A percentile compares a stretch with the other conserved stretches of the same genome.
Conservation (phyloP, 2,113 vertebrate genomes). For the Pogonocichla stellata region DNA sequence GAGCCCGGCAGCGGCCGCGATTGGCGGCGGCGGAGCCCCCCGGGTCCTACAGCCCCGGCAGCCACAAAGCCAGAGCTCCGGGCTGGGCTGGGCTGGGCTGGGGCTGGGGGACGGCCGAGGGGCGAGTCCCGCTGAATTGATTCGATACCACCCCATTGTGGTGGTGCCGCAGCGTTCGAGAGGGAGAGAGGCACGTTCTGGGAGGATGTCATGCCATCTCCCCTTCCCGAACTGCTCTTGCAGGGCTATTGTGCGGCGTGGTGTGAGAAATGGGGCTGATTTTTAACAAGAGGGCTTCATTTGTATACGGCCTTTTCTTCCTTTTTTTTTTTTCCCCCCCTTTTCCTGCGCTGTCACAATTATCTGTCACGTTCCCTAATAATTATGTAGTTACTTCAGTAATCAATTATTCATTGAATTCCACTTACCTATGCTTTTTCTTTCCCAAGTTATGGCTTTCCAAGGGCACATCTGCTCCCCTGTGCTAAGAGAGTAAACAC, state of each 20-base stretch:
- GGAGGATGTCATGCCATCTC: constrained; percentile 33
- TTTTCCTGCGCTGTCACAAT: neutral
- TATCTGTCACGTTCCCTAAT: neutral
- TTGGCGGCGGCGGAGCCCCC: constrained; percentile 45
- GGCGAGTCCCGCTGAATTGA: constrained; percentile 58
- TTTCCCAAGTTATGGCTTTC: neutral
- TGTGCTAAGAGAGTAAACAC: neutral
- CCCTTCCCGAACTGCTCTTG: constrained; percentile 16
- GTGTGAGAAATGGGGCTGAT: neutral
- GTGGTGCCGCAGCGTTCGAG: constrained; percentile 30
- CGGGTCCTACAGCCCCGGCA: constrained; percentile 86
- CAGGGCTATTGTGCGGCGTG: neutral
- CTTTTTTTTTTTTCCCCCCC: fast-evolving
- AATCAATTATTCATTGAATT: neutral
- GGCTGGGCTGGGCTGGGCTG: neutral
- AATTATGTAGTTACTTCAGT: neutral
- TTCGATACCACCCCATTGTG: constrained; percentile 67
- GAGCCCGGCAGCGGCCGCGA: neutral
- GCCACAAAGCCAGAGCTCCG: constrained; percentile 61
- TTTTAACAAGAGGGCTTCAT: neutral
- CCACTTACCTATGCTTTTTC: neutral
- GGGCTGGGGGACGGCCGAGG: neutral
- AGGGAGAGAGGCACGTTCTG: neutral
- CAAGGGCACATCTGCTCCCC: neutral
- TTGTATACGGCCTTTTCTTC: neutral